Evolutionary conservation across 2,113 vertebrate species (phyloP).

Genomic region (Aegithalos caudatus): DNA sequence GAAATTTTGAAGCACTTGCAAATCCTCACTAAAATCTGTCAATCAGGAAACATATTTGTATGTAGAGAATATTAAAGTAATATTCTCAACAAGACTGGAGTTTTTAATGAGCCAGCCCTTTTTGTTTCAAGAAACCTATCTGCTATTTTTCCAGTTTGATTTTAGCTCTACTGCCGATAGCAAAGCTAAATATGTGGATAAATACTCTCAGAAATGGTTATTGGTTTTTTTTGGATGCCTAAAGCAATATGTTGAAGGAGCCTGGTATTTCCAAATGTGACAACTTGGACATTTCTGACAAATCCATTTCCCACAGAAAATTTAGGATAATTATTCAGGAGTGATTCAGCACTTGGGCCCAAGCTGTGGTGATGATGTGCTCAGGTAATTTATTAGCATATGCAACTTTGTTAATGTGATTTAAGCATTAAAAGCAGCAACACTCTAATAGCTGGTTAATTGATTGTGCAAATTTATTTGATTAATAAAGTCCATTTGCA

Average conservation of each 20-base stretch:
- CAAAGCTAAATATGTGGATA: background rate
- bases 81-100: background rate
- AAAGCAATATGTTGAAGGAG: background rate
- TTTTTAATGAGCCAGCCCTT: background rate
- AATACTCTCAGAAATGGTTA: background rate
- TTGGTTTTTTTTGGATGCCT: background rate
- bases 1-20: background rate
- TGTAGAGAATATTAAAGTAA: background rate
- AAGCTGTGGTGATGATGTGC: fast-evolving
- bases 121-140: background rate
- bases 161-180: background rate
- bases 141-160: background rate
- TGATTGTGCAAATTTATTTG: background rate
- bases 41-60: background rate
- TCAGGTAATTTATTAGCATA: background rate
- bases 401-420: background rate
- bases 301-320: background rate
- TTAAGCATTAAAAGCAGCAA: background rate
- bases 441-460: background rate
- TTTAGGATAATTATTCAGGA: background rate
- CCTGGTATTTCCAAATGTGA: background rate
- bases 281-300: background rate
- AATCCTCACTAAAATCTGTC: background rate
- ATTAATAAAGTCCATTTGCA: background rate
- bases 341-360: background rate